Conservation (phyloP, 2,888 invertebrate species). For the Luperina nickerlii region DNA sequence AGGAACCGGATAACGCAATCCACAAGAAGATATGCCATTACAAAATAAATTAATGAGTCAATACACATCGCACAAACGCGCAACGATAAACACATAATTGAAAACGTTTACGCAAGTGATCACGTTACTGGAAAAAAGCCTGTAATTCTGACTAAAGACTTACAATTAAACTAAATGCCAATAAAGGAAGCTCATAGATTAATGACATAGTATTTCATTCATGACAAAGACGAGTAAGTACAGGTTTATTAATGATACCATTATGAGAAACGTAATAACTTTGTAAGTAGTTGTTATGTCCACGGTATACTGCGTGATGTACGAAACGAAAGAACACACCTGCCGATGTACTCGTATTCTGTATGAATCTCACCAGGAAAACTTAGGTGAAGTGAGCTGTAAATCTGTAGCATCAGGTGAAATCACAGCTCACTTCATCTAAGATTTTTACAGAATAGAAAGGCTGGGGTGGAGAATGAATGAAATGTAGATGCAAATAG, state of each 20-base stretch:
- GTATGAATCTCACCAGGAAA: neutral
- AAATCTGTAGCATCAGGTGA: too few species aligned
- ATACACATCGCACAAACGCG: conserved; percentile 14
- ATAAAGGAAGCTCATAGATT: conserved; percentile 7
- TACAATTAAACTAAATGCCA: conserved; percentile 15
- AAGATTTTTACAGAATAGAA: neutral
- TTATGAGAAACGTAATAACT: conserved; percentile 9
- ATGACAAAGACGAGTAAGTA: conserved; percentile 19
- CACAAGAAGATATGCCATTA: neutral
- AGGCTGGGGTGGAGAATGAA: too few species aligned
- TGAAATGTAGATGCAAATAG: neutral
- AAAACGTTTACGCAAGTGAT: conserved; percentile 33
- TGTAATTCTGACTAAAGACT: conserved; percentile 19
- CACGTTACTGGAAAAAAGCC: neutral
- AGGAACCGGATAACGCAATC: neutral
- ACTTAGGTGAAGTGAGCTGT: neutral
- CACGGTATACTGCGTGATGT: conserved; percentile 15
- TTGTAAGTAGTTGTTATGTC: conserved; percentile 11
- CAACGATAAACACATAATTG: conserved; percentile 14
- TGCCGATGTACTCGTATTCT: neutral
- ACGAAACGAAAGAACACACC: neutral
- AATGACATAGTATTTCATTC: conserved; percentile 38
- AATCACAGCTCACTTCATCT: too few species aligned
- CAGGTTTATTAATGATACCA: conserved; percentile 35
- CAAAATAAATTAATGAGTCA: conserved; percentile 17